Percentiles rank a stretch among this genome's conserved stretches.
These are phyloP conservation scores for Batillaria attramentaria DNA, from an alignment of 1,140 invertebrate genomes.

Conservation along the genomic window DNA sequence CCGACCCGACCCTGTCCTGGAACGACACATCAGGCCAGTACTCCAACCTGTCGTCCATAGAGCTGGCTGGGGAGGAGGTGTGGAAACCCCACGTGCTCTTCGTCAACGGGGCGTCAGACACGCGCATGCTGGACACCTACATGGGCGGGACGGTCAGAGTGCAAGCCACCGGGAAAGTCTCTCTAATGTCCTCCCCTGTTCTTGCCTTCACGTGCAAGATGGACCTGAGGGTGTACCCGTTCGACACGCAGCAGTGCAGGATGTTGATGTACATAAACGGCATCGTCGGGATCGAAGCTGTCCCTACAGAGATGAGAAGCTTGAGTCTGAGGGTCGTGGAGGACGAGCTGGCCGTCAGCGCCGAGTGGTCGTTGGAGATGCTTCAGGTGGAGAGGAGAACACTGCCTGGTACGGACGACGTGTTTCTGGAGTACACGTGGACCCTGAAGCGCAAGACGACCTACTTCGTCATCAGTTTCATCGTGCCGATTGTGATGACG, in stretches of 20 bases:
- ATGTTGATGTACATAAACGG: background rate
- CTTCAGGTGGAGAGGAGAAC: background rate
- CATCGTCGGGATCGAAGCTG: background rate
- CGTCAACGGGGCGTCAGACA: no score
- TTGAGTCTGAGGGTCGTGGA: background rate
- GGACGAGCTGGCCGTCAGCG: background rate
- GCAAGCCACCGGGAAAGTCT: background rate
- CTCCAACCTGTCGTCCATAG: no score
- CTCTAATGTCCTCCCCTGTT: background rate
- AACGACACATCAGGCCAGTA: no score
- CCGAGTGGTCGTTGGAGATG: background rate
- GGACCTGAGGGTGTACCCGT: conserved; percentile 4
- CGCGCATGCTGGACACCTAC: no score
- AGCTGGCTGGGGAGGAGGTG: no score
- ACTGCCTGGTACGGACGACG: background rate
- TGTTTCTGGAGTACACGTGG: conserved; percentile 66
- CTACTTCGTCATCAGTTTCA: conserved; percentile 79
- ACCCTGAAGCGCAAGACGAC: conserved; percentile 92
- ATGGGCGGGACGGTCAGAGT: no score
- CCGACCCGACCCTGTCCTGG: no score
- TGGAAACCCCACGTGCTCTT: no score
- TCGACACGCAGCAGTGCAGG: background rate
- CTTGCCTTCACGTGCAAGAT: background rate
- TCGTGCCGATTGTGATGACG: conserved; percentile 75
- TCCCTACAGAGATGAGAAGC: background rate